Conservation (phyloP, 2,888 invertebrate genomes). For the Craniophora ligustri region DNA sequence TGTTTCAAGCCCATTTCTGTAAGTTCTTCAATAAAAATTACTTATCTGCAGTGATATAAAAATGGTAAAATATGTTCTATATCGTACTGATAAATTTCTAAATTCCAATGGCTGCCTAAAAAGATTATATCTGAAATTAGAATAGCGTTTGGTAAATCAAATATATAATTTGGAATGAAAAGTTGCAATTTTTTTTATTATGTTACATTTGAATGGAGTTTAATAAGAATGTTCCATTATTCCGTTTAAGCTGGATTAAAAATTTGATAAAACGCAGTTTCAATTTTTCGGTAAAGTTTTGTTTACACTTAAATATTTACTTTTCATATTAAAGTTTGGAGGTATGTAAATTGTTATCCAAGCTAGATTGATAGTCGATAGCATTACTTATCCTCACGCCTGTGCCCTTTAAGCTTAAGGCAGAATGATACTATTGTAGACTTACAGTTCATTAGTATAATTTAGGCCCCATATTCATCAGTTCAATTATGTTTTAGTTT, state of each 20-base stretch:
- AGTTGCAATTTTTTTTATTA: not conserved
- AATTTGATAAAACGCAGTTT: constrained; percentile 7
- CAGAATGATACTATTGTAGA: no score
- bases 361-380: no score
- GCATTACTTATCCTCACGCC: no score
- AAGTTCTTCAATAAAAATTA: constrained; percentile 15
- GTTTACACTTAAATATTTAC: not conserved
- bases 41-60: constrained; percentile 1
- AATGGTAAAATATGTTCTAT: constrained; percentile 1
- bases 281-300: constrained; percentile 2
- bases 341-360: no score
- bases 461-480: no score
- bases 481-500: no score
- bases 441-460: no score
- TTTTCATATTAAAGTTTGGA: no score
- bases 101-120: not conserved
- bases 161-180: constrained; percentile 18
- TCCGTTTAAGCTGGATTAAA: not conserved
- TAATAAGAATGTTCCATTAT: not conserved
- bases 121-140: constrained; percentile 18
- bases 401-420: no score
- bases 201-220: not conserved
- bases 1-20: not conserved
- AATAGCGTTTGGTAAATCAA: constrained; percentile 17
- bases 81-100: constrained; percentile 5